Evolutionary conservation across 30 jellyfish, hydroid and myxozoan species (phyloP).

Genomic region (Turritopsis rubra): DNA sequence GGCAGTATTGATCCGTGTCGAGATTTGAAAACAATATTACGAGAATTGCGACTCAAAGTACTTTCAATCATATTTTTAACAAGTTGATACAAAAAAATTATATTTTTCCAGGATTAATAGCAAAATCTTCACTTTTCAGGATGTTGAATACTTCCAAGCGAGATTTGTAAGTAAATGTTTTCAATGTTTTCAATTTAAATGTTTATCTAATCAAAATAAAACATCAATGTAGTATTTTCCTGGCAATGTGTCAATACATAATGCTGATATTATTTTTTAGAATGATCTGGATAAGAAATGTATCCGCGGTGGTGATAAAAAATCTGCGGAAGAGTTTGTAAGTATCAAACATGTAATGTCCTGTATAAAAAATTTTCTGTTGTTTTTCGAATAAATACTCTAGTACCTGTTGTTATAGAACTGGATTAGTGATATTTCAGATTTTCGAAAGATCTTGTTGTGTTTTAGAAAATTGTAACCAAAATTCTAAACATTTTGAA

Average conservation of each 20-base stretch:
- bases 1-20: conserved; percentile 90
- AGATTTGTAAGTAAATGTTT: conserved; percentile 45
- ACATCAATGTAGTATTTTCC: neutral
- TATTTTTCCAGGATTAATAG: too few species aligned
- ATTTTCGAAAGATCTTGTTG: neutral
- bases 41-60: conserved; percentile 84
- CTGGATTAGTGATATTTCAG: neutral
- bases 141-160: conserved; percentile 66
- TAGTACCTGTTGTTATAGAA: too few species aligned
- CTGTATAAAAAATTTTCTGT: neutral
- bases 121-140: conserved; percentile 23
- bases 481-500: conserved; percentile 26
- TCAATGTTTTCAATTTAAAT: neutral
- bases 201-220: neutral
- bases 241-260: too few species aligned
- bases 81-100: too few species aligned
- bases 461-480: conserved; percentile 43
- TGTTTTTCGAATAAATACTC: neutral
- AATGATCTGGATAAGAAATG: conserved; percentile 68
- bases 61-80: too few species aligned
- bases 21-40: conserved; percentile 70
- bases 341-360: conserved; percentile 14
- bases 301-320: conserved; percentile 82
- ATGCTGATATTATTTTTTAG: conserved; percentile 19
- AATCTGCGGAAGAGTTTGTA: conserved; percentile 66